phyloP scores from a whole-genome alignment of 2,113 vertebrate genomes.

The Entomyzon cyanotis region DNA sequence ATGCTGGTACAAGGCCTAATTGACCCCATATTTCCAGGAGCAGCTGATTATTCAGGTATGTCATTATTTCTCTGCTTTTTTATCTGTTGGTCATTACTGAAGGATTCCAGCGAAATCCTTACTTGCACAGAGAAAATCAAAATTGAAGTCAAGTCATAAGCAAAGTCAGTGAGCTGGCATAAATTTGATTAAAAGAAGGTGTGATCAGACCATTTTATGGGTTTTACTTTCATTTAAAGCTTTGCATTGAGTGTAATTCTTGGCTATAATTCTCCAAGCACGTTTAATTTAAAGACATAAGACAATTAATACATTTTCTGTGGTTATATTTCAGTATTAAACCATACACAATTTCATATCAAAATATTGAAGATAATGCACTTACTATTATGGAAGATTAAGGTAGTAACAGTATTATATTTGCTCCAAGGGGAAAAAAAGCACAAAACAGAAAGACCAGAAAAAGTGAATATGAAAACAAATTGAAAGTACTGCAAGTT shows the following conservation, averaged over 20 bases:
- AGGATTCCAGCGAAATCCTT: constrained; percentile 58
- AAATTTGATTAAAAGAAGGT: constrained; percentile 57
- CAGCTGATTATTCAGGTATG: constrained; percentile 53
- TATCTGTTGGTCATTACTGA: constrained; percentile 64
- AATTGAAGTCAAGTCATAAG: constrained; percentile 59
- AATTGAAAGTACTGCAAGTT: background rate
- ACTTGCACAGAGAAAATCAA: constrained; percentile 65
- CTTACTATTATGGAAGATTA: background rate
- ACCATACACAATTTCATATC: background rate
- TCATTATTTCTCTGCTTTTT: constrained; percentile 60
- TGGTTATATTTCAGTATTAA: constrained; percentile 14
- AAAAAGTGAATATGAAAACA: background rate
- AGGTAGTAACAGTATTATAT: background rate
- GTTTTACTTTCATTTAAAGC: constrained; percentile 44
- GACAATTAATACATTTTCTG: background rate
- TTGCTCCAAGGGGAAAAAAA: background rate
- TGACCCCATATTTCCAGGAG: constrained; percentile 45
- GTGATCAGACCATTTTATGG: background rate
- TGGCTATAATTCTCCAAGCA: background rate
- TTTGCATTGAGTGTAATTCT: background rate
- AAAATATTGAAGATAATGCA: background rate
- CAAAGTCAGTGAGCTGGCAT: constrained; percentile 64
- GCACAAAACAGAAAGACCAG: background rate
- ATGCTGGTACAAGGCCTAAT: constrained; percentile 45
- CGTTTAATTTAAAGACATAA: background rate